These are phyloP conservation scores for Eubasilissa regina DNA, from an alignment of 1,140 invertebrate species.

Conservation along the genomic window DNA sequence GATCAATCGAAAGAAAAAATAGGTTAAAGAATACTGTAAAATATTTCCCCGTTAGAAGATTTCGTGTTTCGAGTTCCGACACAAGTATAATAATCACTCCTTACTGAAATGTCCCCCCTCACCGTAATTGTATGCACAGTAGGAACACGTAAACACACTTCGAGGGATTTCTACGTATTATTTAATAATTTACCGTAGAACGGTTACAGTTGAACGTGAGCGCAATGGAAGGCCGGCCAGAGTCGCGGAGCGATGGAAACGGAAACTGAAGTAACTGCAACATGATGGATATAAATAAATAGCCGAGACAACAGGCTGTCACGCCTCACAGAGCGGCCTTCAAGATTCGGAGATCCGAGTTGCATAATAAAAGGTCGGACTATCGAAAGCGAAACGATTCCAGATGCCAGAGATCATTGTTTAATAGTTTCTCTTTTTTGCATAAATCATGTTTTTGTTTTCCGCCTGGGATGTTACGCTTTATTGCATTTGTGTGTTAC, in stretches of 20 bases:
- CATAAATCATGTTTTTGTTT: conserved; percentile 24
- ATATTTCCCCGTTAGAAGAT: too few relatives aligned
- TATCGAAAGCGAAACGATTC: conserved; percentile 34
- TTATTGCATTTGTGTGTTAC: conserved; percentile 30
- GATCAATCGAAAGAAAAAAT: too few relatives aligned
- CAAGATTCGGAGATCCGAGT: conserved; percentile 31
- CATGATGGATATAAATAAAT: conserved; percentile 21
- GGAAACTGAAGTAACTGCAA: conserved; percentile 11
- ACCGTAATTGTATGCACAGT: neutral
- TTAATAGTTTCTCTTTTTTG: conserved; percentile 34
- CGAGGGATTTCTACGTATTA: neutral
- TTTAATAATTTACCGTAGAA: conserved; percentile 1
- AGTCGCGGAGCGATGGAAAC: conserved; percentile 1
- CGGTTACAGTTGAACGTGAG: conserved; percentile 5
- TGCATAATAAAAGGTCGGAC: conserved; percentile 43
- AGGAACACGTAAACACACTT: neutral
- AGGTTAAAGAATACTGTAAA: too few relatives aligned
- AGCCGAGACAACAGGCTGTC: conserved; percentile 13
- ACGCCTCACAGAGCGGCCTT: conserved; percentile 34
- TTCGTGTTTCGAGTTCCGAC: too few relatives aligned
- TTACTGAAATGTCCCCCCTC: too few relatives aligned
- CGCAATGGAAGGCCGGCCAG: neutral
- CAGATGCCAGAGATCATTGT: neutral
- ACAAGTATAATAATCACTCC: too few relatives aligned
- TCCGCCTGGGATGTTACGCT: neutral